phyloP scores from a whole-genome alignment of 1,140 invertebrate species.

The Gryon sp. region DNA sequence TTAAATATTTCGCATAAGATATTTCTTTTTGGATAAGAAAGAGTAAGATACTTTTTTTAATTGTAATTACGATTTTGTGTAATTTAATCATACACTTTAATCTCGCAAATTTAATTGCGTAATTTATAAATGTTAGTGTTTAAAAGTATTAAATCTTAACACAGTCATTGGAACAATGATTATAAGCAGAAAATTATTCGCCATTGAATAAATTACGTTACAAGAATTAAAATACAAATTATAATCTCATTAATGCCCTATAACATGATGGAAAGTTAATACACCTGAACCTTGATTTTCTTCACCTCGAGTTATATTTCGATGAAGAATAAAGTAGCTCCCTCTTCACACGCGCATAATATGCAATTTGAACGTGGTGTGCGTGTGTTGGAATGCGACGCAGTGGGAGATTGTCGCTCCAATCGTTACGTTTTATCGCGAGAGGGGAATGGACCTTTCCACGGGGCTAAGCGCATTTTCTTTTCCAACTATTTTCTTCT shows the following conservation, averaged over 20 bases:
- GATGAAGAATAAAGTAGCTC: constrained; percentile 41
- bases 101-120: no score
- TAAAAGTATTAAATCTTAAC: constrained; percentile 1
- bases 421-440: constrained; percentile 53
- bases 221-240: constrained; percentile 44
- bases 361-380: constrained; percentile 39
- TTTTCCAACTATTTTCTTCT: constrained; percentile 34
- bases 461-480: constrained; percentile 40
- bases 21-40: no score
- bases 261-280: constrained; percentile 49
- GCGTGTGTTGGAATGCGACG: constrained; percentile 45
- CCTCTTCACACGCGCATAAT: constrained; percentile 27
- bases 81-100: no score
- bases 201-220: constrained; percentile 31
- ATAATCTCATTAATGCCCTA: constrained; percentile 40
- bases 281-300: constrained; percentile 50
- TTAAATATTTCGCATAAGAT: no score
- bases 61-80: no score
- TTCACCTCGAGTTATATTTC: constrained; percentile 45
- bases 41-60: no score
- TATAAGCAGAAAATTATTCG: constrained; percentile 19
- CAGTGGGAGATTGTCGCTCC: constrained; percentile 51
- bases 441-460: constrained; percentile 25
- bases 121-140: no score
- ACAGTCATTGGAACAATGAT: constrained; percentile 20